Evolutionary conservation across 2,888 invertebrate species (phyloP).

Genomic region (Sialis fuliginosa): DNA sequence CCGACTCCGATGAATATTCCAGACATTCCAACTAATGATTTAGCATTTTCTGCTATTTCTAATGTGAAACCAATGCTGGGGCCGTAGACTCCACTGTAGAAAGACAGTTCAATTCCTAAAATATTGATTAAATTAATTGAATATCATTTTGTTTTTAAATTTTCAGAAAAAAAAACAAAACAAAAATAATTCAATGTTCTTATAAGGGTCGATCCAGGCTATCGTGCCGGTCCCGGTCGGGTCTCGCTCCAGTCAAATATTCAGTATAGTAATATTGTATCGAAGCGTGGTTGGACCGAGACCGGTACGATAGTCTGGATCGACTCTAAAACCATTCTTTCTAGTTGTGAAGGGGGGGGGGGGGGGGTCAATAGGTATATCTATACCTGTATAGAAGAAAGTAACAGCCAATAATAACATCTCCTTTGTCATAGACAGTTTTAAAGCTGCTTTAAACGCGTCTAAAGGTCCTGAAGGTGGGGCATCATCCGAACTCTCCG

Average conservation of each 20-base stretch:
- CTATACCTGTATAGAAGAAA: slow-evolving; percentile 76
- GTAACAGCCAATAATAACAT: slow-evolving; percentile 74
- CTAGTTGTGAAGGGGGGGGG: background rate
- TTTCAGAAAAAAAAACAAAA: no score
- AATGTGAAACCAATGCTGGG: slow-evolving; percentile 77
- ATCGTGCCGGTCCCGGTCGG: no score
- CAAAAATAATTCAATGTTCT: no score
- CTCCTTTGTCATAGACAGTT: slow-evolving; percentile 58
- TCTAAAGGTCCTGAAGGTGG: slow-evolving; percentile 44
- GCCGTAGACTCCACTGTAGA: slow-evolving; percentile 94
- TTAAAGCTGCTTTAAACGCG: slow-evolving; percentile 57
- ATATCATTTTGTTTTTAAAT: background rate
- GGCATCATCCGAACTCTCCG: slow-evolving; percentile 24
- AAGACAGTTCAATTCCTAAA: slow-evolving; percentile 76
- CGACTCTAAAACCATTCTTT: no score
- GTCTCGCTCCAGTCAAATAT: no score
- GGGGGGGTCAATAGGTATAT: background rate
- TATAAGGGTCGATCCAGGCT: no score
- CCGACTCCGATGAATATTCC: slow-evolving; percentile 91
- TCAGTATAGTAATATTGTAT: no score
- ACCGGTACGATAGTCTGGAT: no score
- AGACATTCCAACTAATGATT: slow-evolving; percentile 77
- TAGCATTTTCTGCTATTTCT: slow-evolving; percentile 56
- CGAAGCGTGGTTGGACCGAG: no score
- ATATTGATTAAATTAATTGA: background rate